Base-by-base conservation (phyloP, 1,140 invertebrate genomes). In the Macrobrachium rosenbergii region DNA sequence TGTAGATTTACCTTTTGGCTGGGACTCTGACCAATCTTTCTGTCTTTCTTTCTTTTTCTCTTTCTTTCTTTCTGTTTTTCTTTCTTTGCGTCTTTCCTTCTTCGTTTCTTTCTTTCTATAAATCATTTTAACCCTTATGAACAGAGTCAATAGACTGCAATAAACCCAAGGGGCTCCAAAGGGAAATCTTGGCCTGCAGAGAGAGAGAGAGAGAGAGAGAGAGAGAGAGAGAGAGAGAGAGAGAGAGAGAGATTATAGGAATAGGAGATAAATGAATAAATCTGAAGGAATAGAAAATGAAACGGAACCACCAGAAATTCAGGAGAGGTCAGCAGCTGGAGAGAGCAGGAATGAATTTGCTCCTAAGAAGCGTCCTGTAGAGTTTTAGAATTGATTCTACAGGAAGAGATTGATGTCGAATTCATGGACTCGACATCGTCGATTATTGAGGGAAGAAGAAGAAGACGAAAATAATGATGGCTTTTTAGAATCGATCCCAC, bases 181-280 rank as follows among this genome's bases (percentile, higher is more conserved):
- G 62, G 62, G 62, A 63, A 16, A 63, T n/a, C n/a, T 16, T 63
- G 16, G n/a, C 62, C 16, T 17, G 62, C 62, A 17, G 2, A 63
- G 5, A 63, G 62, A 63, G 62, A 63, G 62, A 63, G 62, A 63
- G 62, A 63, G 62, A 63, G 62, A 63, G 62, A 63, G 62, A 63
- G 62, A 63, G 62, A 63, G 62, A 63, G 5, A 63, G 62, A 63
- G 62, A 63, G 62, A 63, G 62, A 63, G 62, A 63, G 62, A 63
- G 62, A 63, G 62, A 63, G 62, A 63, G 62, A 63, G 62, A 63
- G 62, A 63, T 16, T 17, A n/a, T 17, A n/a, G n/a, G 62, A 63
- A n/a, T 17, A n/a, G n/a, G 62, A 63, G 62, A 63, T 16, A 63
- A n/a, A 63, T 16, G n/a, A 5, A 63, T 16, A 63, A n/a, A 63